Evolutionary conservation across 2,113 vertebrate species (phyloP), one percentile per base, ranked within the genome.

Genomic region (Limanda limanda): DNA sequence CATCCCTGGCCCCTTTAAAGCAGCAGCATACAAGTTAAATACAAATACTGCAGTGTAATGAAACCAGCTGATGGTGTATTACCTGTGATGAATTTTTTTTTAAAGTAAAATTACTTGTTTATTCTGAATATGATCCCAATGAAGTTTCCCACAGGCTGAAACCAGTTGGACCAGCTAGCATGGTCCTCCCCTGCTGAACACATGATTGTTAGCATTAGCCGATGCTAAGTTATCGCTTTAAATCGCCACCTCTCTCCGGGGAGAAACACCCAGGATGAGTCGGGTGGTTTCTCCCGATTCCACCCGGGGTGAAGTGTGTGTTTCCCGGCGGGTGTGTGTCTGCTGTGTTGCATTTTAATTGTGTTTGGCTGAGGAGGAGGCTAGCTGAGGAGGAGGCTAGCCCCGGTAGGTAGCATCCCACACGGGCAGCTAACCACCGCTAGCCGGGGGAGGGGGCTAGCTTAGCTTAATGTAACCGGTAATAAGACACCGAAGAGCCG

Each of bases 331-430:
- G 66, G 60, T 69, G 76, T 54, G 45, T 31, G 48, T 35, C 20
- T 11, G 20, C 48, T 23, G 14, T 0, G 3, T 11, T 24, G 47
- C 17, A 6, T 69, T 37, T 77, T 27, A 83, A 61, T 66, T 62
- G 76, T 45, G 56, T 75, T 78, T 27, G n/a, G 62, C 71, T 74
- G 54, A 84, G 74, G 68, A 77, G n/a, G 65, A 77, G 83, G 83
- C 67, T 77, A 27, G 56, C 71, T 74, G 54, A 84, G 74, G 68
- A 77, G 65, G 65, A 77, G 83, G 83, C 67, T 77, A 27, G 56
- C 56, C 56, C 23, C 8, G 20, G 10, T 2, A 52, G 54, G 4
- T 55, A 55, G 21, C 21, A 13, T 13, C 17, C 11, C 40, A 13
- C 40, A 42, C 40, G 40, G 40, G 40, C 2, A 13, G 40, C 40